Base-by-base conservation (phyloP, 2,888 invertebrate species). In the Chromoteleia sp. region DNA sequence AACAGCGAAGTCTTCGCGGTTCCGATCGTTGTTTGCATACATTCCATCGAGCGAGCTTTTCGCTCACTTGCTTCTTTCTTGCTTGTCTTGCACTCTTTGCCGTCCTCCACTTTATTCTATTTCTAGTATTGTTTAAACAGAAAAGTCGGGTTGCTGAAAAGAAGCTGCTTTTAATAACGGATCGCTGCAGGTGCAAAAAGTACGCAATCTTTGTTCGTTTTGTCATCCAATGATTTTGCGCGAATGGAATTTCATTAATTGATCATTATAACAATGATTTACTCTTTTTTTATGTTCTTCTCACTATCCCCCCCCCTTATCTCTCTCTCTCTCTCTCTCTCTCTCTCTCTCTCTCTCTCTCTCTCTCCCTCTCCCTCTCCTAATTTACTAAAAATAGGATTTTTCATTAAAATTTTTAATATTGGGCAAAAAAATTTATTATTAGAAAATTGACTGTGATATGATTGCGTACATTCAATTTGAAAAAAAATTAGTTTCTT, bases 21-120 rank as follows among this genome's bases (percentile, higher is more conserved):
- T 63, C 48, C 52, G 54, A 12, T 45, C 43, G 41, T 65, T 50
- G 48, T 65, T 71, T 78, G 17, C 54, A 65, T 58, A 63, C 77
- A 78, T 78, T 78, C 77, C 63, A 19, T 2, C 14, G 6, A 15
- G 29, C 50, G 14, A 2, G 30, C 12, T 56, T 3, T 33, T 56
- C 50, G n/a, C 21, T 30, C 14, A 2, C n/a, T n/a, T n/a, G 6
- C 29, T 39, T n/a, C 29, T 17, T 25, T 25, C 4, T 33, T 33
- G 1, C 33, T 43, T 43, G 17, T 43, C 4, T 7, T 12, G 7
- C 8, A 2, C 17, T 15, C 17, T 43, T 43, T 43, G 17, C 43
- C 8, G 3, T 33, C 1, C 8, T 8, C 8, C 33, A 5, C 1
- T 33, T 1, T 33, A 33, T 33, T 33, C 7, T 14, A n/a, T n/a